These are phyloP conservation scores for Bothrops jararaca DNA, from an alignment of 2,113 vertebrate species.

Conservation along the genomic window DNA sequence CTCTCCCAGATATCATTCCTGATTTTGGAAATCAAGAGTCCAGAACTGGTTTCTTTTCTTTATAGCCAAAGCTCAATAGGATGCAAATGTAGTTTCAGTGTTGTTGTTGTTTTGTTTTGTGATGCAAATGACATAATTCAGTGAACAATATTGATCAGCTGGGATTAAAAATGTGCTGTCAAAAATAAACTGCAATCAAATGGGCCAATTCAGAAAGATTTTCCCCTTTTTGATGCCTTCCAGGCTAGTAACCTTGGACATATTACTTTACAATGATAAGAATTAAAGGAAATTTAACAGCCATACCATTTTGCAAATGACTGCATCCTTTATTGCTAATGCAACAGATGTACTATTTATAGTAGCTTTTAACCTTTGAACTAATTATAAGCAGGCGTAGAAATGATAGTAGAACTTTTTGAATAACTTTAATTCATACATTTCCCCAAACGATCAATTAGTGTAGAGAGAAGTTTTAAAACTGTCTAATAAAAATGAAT, in stretches of 20 bases:
- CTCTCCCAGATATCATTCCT: background rate
- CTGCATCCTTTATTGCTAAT: background rate
- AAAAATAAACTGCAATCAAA: background rate
- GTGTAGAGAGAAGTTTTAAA: conserved; percentile 2
- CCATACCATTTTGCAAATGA: background rate
- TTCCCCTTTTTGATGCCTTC: background rate
- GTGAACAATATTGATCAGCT: background rate
- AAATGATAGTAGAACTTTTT: background rate
- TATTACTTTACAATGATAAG: background rate
- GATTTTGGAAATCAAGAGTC: background rate
- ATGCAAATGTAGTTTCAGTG: background rate
- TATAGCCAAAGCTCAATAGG: background rate
- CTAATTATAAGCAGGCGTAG: background rate
- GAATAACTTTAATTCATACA: background rate
- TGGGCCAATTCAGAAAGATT: background rate
- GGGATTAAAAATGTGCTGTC: background rate
- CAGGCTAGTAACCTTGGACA: background rate
- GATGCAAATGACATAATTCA: background rate
- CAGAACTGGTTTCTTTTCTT: background rate
- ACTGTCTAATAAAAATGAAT: background rate
- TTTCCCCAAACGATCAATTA: background rate
- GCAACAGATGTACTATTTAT: conserved; percentile 11
- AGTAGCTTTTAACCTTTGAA: conserved; percentile 28
- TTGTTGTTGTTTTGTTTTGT: background rate
- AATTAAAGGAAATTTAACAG: background rate